A percentile compares a stretch with the other conserved stretches of the same genome.
Conservation (phyloP, 2,888 invertebrate species). For the Saturnia pavonia region DNA sequence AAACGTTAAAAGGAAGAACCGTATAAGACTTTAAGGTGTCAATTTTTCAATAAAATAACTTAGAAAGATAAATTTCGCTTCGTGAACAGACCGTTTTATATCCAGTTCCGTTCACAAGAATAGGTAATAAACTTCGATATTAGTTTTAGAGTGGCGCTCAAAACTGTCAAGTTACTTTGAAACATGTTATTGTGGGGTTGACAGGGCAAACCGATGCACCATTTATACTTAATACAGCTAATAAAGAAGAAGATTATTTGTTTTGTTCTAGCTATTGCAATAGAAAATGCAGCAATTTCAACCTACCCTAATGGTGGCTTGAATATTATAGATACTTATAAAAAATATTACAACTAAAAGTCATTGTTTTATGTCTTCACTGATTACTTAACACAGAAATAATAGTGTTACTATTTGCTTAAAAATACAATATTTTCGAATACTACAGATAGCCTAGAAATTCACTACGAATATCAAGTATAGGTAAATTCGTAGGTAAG, state of each 20-base stretch:
- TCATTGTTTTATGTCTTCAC: no score
- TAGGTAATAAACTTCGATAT: slow-evolving; percentile 60
- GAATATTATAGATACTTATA: no score
- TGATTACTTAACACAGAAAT: no score
- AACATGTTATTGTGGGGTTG: slow-evolving; percentile 45
- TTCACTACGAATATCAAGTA: no score
- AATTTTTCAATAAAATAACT: background rate
- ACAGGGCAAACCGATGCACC: slow-evolving; percentile 29
- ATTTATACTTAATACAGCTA: slow-evolving; percentile 30
- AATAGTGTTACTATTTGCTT: no score
- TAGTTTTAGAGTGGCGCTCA: slow-evolving; percentile 56
- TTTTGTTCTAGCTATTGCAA: background rate
- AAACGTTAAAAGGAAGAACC: no score
- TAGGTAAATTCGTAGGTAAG: no score
- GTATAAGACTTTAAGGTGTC: background rate
- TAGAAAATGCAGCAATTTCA: no score
- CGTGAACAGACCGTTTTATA: slow-evolving; percentile 30
- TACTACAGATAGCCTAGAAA: no score
- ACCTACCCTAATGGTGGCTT: no score
- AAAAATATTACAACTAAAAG: no score
- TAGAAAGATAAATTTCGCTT: background rate
- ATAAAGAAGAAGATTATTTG: slow-evolving; percentile 21
- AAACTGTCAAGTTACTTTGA: slow-evolving; percentile 54
- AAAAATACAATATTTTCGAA: no score
- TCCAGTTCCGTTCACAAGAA: slow-evolving; percentile 38